Base-by-base conservation (phyloP, 92 coral and sea anemone species). In the Heliopora coerulea region DNA sequence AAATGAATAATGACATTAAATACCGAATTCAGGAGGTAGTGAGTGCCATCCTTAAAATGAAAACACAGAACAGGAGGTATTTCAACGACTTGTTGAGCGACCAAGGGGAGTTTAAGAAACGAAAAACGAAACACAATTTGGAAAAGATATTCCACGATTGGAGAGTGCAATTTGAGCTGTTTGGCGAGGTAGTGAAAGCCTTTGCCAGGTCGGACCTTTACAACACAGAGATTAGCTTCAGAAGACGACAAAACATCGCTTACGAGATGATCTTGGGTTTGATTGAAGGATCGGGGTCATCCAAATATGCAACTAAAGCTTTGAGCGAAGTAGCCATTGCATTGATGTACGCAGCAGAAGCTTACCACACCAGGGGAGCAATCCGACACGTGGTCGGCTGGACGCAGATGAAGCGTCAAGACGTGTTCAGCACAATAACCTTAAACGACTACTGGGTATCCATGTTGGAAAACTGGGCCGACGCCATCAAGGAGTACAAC, bases 281-380 rank as follows among this genome's bases (percentile, higher is more conserved):
- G 14, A 12, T 67, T 25, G 74, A 67, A 46, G 1, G 24, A 0
- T 34, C 0, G 14, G 48, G 15, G n/a, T 8, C 3, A 3, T 28
- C 33, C 4, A 12, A 23, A 3, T 17, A 20, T 75, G 79, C 59
- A 46, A 39, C 20, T 11, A 67, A 67, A 15, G 59, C 59, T 14
- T 28, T 67, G 33, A 25, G 31, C 48, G 74, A 67, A 32, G 48
- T 49, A 32, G 82, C 79, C 49, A 75, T 50, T 62, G 86, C 96
- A 56, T 57, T 82, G 29, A 40, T 87, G 14, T 90, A 90, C 78
- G 89, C 85, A 2, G 87, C 96, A 13, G 96, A 87, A 68, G 91
- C 91, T 2, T 87, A 84, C 65, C 91, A 87, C 78, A 86, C 91
- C 4, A 80, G 84, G 14, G 91, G 96, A 1, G 89, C 89, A 20